Conservation (phyloP, 1,140 invertebrate genomes). For the Cecropterus lyciades region DNA sequence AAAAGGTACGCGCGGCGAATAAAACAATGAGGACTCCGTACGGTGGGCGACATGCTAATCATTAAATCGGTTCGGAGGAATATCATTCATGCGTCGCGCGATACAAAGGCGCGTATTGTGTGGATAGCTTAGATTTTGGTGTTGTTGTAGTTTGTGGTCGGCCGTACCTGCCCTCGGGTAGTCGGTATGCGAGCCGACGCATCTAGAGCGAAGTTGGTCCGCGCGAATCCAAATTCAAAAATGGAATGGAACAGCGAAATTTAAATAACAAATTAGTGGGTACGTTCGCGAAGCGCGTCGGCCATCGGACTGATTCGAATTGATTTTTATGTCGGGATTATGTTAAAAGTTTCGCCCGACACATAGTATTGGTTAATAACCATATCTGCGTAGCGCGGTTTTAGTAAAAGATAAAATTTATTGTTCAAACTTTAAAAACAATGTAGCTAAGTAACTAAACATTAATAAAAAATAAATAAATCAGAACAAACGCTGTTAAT, state of each 20-base stretch:
- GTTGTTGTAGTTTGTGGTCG: conserved; percentile 21
- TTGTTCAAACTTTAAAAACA: neutral
- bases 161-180: conserved; percentile 54
- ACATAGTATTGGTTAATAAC: conserved; percentile 14
- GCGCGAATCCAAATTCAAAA: conserved; percentile 69
- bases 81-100: conserved; percentile 14
- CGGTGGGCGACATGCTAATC: conserved; percentile 40
- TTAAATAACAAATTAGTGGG: conserved; percentile 80
- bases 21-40: conserved; percentile 62
- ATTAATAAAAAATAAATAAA: too few species aligned
- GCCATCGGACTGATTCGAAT: conserved; percentile 52
- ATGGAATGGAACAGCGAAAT: conserved; percentile 71
- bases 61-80: conserved; percentile 25
- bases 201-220: conserved; percentile 48
- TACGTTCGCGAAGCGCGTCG: conserved; percentile 68
- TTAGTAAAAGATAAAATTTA: neutral
- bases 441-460: neutral
- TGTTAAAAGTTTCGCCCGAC: conserved; percentile 40
- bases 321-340: conserved; percentile 47
- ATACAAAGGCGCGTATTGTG: conserved; percentile 35
- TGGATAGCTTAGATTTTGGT: conserved; percentile 21
- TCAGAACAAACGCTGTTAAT: neutral
- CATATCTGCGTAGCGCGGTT: neutral
- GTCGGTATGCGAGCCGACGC: conserved; percentile 56
- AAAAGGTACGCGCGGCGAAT: conserved; percentile 78